These are phyloP conservation scores for Ecliptopera silaceata DNA, from an alignment of 2,888 invertebrate genomes.

Conservation along the genomic window DNA sequence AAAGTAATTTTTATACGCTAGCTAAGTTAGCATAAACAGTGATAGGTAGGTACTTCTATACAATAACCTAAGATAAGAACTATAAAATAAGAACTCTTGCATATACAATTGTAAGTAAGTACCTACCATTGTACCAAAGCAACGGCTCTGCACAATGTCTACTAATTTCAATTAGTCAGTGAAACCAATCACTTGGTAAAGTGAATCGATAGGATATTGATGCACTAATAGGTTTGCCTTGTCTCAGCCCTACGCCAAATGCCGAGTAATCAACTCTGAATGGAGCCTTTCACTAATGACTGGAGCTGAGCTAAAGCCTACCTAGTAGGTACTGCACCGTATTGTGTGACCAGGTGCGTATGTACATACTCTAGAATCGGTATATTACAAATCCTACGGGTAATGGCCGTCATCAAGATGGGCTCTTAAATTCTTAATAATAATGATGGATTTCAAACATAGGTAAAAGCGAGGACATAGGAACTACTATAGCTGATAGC, in stretches of 20 bases:
- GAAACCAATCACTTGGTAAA: slow-evolving; percentile 40
- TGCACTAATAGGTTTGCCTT: slow-evolving; percentile 62
- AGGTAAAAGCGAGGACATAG: no score
- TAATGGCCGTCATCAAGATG: not conserved
- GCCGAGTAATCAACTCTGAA: slow-evolving; percentile 54
- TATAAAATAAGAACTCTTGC: no score
- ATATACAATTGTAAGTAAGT: no score
- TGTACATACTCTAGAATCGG: not conserved
- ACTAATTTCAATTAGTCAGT: slow-evolving; percentile 20
- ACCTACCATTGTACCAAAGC: no score
- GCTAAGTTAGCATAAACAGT: no score
- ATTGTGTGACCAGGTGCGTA: not conserved
- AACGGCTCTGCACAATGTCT: slow-evolving; percentile 1
- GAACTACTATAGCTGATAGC: no score
- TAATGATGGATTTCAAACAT: not conserved
- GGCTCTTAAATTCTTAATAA: not conserved
- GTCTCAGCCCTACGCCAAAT: slow-evolving; percentile 54
- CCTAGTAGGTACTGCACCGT: slow-evolving; percentile 23
- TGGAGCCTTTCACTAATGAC: slow-evolving; percentile 51
- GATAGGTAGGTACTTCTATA: no score
- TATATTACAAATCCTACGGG: not conserved
- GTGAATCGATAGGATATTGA: slow-evolving; percentile 49
- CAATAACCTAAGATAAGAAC: no score
- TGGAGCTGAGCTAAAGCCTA: slow-evolving; percentile 32
- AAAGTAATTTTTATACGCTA: no score